Base-by-base conservation (phyloP, 2,888 invertebrate species). In the Drosophila tanythrix region DNA sequence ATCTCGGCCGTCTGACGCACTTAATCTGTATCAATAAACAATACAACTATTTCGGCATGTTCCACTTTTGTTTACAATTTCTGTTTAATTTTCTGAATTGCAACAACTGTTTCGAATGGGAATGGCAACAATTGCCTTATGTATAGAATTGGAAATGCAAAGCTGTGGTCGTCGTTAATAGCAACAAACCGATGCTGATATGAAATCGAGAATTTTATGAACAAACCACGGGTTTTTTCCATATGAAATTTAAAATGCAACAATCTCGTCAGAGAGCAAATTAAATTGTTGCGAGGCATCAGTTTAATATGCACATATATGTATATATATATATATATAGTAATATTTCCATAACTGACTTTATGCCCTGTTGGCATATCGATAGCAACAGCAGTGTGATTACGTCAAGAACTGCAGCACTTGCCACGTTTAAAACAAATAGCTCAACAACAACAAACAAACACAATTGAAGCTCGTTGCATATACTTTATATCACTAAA, bases 291-390 rank as follows among this genome's bases (percentile, higher is more conserved):
- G 33, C 61, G 40, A 65, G 18, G 38, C 50, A 46, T 58, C 46
- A 48, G 55, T 57, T 48, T 62, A 43, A 43, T 21, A 43, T 21
- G 11, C 21, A 43, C 6, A 38, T 11, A 40, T 15, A 2, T 46
- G 68, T 68, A 13, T 15, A 43, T 53, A 61, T 33, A 78, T 21
- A 21, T 73, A 10, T 29, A 38, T 53, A 55, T 61, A 66, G 61
- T 48, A 57, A n/a, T 58, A 53, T 40, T 75, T 60, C 11, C 69
- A 33, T 48, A 46, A 33, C 50, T 58, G 51, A 18, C 21, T 21
- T 21, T 1, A 25, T 18, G 11, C 13, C 21, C 21, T 15, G 46
- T 15, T 31, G 62, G 40, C 18, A n/a, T 38, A 55, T 59, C 27
- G 58, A 52, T 48, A 21, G 52, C 25, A 33, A 52, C 11, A 55